These are phyloP conservation scores for Diarsia dahlii DNA, from an alignment of 2,888 invertebrate species.

Conservation along the genomic window DNA sequence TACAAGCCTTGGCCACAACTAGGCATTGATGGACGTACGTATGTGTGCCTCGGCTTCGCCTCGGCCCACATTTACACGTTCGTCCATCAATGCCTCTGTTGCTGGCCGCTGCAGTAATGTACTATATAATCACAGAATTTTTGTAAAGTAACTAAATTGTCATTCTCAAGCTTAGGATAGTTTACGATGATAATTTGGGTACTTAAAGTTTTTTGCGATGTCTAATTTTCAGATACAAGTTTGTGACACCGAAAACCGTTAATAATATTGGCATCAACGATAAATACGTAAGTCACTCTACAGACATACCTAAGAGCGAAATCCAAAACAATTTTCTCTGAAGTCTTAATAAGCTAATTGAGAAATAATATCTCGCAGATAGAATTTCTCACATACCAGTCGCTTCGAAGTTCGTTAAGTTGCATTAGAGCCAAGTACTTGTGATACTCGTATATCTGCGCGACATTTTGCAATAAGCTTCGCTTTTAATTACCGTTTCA, in stretches of 20 bases:
- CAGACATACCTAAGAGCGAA: not conserved
- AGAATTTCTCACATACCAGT: slow-evolving; percentile 33
- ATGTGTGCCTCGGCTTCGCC: too few relatives aligned
- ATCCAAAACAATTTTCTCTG: slow-evolving; percentile 15
- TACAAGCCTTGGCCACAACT: too few relatives aligned
- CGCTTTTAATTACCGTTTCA: slow-evolving; percentile 58
- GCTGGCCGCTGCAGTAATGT: too few relatives aligned
- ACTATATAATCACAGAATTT: slow-evolving; percentile 41
- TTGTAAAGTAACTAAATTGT: slow-evolving; percentile 10
- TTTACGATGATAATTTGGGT: slow-evolving; percentile 3
- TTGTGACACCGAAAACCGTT: not conserved
- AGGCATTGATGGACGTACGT: too few relatives aligned
- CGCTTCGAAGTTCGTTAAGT: slow-evolving; percentile 26
- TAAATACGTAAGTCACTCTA: not conserved
- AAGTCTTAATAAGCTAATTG: slow-evolving; percentile 19
- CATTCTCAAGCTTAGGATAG: slow-evolving; percentile 2
- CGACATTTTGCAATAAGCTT: slow-evolving; percentile 60
- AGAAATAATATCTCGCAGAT: slow-evolving; percentile 30
- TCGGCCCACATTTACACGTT: too few relatives aligned
- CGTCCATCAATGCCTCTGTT: too few relatives aligned
- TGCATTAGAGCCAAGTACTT: slow-evolving; percentile 29
- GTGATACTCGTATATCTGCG: slow-evolving; percentile 36
- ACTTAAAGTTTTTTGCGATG: not conserved
- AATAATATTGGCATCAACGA: not conserved
- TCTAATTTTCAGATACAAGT: not conserved